These are phyloP conservation scores for Paragorgia papillata DNA, from an alignment of 92 coral and sea anemone genomes.

Conservation along the genomic window DNA sequence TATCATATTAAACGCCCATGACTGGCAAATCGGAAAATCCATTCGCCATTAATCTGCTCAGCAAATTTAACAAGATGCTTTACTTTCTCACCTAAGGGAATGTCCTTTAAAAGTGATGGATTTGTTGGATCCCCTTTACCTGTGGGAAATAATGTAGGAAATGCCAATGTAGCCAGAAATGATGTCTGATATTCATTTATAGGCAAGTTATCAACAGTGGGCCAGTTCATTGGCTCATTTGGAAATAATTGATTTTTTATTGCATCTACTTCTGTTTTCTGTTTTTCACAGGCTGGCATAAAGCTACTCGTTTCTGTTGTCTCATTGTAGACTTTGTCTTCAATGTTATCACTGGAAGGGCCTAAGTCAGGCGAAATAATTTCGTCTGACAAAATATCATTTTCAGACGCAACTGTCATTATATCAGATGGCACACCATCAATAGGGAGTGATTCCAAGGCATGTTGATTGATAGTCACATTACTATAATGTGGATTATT, in stretches of 20 bases:
- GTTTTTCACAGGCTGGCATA: constrained; percentile 48
- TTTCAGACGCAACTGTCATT: constrained; percentile 53
- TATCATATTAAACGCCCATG: constrained; percentile 68
- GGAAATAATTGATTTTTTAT: constrained; percentile 50
- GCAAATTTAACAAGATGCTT: constrained; percentile 60
- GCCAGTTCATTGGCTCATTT: constrained; percentile 50
- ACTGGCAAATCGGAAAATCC: constrained; percentile 59
- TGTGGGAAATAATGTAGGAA: constrained; percentile 67
- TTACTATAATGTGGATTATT: constrained; percentile 57
- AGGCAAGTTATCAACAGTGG: constrained; percentile 53
- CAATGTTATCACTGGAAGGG: constrained; percentile 26
- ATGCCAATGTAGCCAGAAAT: constrained; percentile 61
- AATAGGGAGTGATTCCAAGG: constrained; percentile 1
- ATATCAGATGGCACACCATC: constrained; percentile 41
- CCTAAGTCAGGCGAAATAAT: constrained; percentile 40
- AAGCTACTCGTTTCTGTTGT: constrained; percentile 58
- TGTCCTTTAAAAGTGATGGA: constrained; percentile 48
- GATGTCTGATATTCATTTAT: constrained; percentile 57
- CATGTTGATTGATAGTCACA: constrained; percentile 38
- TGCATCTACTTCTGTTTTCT: constrained; percentile 46
- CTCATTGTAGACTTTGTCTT: constrained; percentile 52
- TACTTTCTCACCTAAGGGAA: constrained; percentile 49
- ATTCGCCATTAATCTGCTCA: constrained; percentile 51
- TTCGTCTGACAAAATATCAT: constrained; percentile 54
- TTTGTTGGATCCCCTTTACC: constrained; percentile 69